These are phyloP conservation scores for Petrolisthes manimaculis DNA, from an alignment of 2,888 invertebrate species.

Conservation along the genomic window DNA sequence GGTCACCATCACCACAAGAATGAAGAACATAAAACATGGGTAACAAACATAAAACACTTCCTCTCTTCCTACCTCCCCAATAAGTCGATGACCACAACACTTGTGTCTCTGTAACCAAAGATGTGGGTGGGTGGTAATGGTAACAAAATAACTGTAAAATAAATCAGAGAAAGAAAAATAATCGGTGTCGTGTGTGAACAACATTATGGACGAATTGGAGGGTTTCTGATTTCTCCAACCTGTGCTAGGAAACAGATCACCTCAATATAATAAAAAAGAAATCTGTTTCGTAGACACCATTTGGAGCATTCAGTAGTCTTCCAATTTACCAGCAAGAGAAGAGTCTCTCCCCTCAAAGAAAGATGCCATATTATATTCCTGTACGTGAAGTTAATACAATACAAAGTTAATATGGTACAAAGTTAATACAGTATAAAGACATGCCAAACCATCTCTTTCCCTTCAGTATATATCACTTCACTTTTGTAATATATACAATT, in stretches of 20 bases:
- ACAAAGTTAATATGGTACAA: too few relatives aligned
- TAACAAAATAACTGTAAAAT: conserved; percentile 19
- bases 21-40: not conserved
- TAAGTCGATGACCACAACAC: conserved; percentile 37
- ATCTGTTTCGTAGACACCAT: too few relatives aligned
- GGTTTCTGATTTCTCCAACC: not conserved
- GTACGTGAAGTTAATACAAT: too few relatives aligned
- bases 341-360: too few relatives aligned
- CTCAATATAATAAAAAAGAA: not conserved
- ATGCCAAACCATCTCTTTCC: too few relatives aligned
- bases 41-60: not conserved
- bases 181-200: not conserved
- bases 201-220: conserved; percentile 16
- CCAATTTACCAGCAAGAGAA: not conserved
- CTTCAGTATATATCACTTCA: too few relatives aligned
- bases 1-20: not conserved
- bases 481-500: too few relatives aligned
- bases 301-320: not conserved
- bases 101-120: conserved; percentile 31
- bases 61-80: conserved; percentile 36
- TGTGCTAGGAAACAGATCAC: not conserved
- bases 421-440: too few relatives aligned
- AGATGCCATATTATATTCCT: too few relatives aligned
- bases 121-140: not conserved
- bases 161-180: not conserved